These are phyloP conservation scores for Anthopleura sola DNA, from an alignment of 64 coral and sea anemone genomes.

Conservation along the genomic window DNA sequence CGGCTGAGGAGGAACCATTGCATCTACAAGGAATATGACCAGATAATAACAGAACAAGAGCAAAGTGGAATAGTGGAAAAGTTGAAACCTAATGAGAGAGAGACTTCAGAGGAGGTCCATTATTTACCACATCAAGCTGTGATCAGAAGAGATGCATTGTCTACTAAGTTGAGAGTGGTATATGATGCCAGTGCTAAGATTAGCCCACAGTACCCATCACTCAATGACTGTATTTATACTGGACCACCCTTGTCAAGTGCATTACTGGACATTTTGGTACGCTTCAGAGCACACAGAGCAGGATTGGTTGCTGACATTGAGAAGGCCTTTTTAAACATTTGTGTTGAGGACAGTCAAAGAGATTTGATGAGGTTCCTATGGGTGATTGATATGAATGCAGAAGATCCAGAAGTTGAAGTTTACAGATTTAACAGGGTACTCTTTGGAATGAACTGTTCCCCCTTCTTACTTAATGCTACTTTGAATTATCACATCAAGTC, in stretches of 20 bases:
- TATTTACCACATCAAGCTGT: constrained; percentile 61
- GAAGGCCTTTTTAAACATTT: constrained; percentile 42
- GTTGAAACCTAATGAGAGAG: background rate
- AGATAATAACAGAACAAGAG: constrained; percentile 37
- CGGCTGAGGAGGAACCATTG: constrained; percentile 30
- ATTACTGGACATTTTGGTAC: constrained; percentile 40
- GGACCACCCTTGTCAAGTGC: constrained; percentile 25
- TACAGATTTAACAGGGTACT: constrained; percentile 38
- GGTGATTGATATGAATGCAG: constrained; percentile 30
- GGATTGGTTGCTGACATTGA: constrained; percentile 46
- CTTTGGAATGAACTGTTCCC: constrained; percentile 38
- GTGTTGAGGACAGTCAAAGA: constrained; percentile 9
- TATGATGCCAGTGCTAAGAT: constrained; percentile 36
- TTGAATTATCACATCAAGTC: constrained; percentile 9
- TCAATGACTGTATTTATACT: constrained; percentile 66
- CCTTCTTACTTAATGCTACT: background rate
- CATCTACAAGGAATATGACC: constrained; percentile 48
- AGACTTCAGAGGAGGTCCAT: constrained; percentile 50
- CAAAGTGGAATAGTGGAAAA: constrained; percentile 49
- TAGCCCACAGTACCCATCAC: background rate
- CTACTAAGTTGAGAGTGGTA: constrained; percentile 51
- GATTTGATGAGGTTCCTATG: constrained; percentile 46
- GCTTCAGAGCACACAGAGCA: constrained; percentile 28
- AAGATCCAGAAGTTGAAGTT: constrained; percentile 17
- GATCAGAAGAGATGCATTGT: constrained; percentile 43